Evolutionary conservation across 1,140 invertebrate species (phyloP), one percentile per base, ranked within the genome.

Genomic region (Aphelenchoides avenae): DNA sequence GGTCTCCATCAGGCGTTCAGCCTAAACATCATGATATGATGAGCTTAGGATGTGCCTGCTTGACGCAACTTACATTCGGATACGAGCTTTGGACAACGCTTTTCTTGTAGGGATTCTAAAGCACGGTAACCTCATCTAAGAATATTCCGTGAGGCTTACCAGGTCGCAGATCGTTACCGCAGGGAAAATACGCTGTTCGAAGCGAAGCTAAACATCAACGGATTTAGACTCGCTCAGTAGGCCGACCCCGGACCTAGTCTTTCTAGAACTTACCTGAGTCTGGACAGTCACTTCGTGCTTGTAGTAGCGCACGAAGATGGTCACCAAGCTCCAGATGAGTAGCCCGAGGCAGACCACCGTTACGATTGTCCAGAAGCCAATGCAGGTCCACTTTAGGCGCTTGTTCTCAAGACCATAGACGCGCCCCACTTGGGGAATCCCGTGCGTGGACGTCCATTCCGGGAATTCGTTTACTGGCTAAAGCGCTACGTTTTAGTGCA

Each of bases 181-280:
- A 2, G 62, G 62, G 30, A 64, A 64, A 7, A 39, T 11, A 18
- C 62, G 44, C 15, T 67, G 63, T 51, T 66, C 55, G 41, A 64
- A 64, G 60, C 47, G 66, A 15, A 64, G 48, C 27, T 57, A 15
- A 48, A 56, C 13, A 13, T 40, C 37, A n/a, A n/a, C 9, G 39
- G n/a, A n/a, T n/a, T n/a, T n/a, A n/a, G n/a, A n/a, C n/a, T n/a
- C n/a, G n/a, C n/a, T n/a, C n/a, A n/a, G n/a, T n/a, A 44, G 20
- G 11, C n/a, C 11, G 9, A 13, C n/a, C 41, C 27, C 13, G 49
- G 57, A 53, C 1, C 13, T n/a, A 15, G 51, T 52, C 49, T n/a
- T 18, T 50, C 29, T 3, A 15, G 3, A 15, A 11, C 54, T 53
- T 15, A 56, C 54, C 63, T 64, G 62, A 22, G 61, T 64, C 29